Evolutionary conservation across 1,140 invertebrate species (phyloP), one percentile per base, ranked within the genome.

Genomic region (Pollicipes pollicipes): DNA sequence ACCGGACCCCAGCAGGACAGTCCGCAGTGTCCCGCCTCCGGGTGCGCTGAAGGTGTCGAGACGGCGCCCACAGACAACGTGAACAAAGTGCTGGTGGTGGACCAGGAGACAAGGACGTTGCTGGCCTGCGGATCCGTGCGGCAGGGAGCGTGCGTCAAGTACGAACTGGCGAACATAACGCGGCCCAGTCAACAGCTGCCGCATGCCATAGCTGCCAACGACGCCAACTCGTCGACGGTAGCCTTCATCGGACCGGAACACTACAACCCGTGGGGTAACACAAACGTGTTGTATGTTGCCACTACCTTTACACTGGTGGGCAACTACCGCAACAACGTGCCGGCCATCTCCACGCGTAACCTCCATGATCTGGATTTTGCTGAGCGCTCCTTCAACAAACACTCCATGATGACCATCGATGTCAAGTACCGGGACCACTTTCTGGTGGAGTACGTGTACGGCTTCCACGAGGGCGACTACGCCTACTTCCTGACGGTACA

Each of bases 401-500:
- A 94, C 78, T 91, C 91, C 31, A 84, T 88, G 67, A 83, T 95
- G 27, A 86, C 88, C 74, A 94, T 96, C 72, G 93, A 95, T 81
- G 91, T 95, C 21, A 93, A 94, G 77, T 94, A 94, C 79, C 86
- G 92, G 71, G 93, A 96, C 81, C 92, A 95, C 78, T 96, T 95
- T 81, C 82, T 95, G 16, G 92, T 98, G 28, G 88, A 92, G 77
- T 98, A 97, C 79, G 85, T 97, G 2, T 96, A 95, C 81, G 95
- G 95, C 24, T 98, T 98, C 78, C 91, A 95, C 79, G 90, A 92
- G 1, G 91, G 88, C 76, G 88, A 92, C 72, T 97, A 93, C 81
- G 92, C 93, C 3, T 98, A 98, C 79, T 96, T 98, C 82, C 86
- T 95, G 24, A 87, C 95, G 66, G 92, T 97, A 28, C 95, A 98